Evolutionary conservation across 2,888 invertebrate genomes (phyloP).

Genomic region (Eupithecia dodoneata): DNA sequence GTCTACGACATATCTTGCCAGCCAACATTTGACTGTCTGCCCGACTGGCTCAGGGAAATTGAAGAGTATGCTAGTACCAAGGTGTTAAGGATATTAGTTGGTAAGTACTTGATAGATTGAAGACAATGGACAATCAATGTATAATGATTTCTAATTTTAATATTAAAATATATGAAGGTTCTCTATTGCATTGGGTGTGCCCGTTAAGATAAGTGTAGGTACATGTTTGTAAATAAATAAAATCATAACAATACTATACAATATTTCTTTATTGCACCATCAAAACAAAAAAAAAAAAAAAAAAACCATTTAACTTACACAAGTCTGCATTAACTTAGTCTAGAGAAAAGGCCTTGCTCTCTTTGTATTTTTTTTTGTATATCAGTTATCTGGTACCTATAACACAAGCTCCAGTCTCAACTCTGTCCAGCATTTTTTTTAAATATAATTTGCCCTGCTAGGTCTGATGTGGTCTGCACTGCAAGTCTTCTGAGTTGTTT

Average conservation of each 20-base stretch:
- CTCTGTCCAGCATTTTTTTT: too few species aligned
- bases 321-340: neutral
- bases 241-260: too few species aligned
- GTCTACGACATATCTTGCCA: constrained; percentile 99
- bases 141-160: too few species aligned
- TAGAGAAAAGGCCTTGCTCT: too few species aligned
- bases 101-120: constrained; percentile 78
- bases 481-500: neutral
- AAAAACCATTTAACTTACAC: neutral
- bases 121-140: neutral
- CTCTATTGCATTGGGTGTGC: neutral
- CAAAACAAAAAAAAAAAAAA: too few species aligned
- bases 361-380: neutral
- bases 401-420: too few species aligned
- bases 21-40: constrained; percentile 98
- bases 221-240: too few species aligned
- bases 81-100: constrained; percentile 96
- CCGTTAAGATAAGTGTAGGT: too few species aligned
- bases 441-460: neutral
- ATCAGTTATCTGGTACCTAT: too few species aligned
- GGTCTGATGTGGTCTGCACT: neutral
- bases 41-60: constrained; percentile 98
- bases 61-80: constrained; percentile 98
- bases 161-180: too few species aligned
- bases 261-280: too few species aligned